These are phyloP conservation scores for Mionectes olivaceus DNA, from an alignment of 2,797 vertebrate genomes.

Conservation along the genomic window DNA sequence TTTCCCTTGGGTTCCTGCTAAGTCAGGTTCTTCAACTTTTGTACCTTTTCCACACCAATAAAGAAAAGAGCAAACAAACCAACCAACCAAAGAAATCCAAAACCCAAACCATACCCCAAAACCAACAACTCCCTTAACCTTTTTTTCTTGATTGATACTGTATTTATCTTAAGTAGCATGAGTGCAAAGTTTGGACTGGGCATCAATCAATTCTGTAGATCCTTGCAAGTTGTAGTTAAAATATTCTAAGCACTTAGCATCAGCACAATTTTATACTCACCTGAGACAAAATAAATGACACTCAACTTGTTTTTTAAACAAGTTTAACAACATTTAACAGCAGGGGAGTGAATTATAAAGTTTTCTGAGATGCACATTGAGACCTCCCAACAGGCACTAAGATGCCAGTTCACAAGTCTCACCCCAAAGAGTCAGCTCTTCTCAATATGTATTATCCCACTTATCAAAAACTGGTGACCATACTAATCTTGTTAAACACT, in stretches of 20 bases:
- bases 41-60: neutral
- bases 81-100: neutral
- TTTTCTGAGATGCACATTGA: neutral
- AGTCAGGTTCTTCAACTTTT: neutral
- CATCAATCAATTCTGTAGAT: neutral
- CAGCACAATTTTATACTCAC: conserved; percentile 1
- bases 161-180: neutral
- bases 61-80: fast-evolving
- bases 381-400: neutral
- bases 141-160: neutral
- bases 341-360: neutral
- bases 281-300: conserved; percentile 1
- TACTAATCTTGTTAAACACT: neutral
- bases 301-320: neutral
- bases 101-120: neutral
- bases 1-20: neutral
- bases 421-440: neutral
- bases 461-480: neutral
- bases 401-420: neutral
- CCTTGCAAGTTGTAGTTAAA: neutral
- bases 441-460: neutral
- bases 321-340: neutral
- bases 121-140: fast-evolving
- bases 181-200: neutral
- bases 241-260: neutral